Evolutionary conservation across 2,888 invertebrate species (phyloP).

Genomic region (Harpalus rufipes): DNA sequence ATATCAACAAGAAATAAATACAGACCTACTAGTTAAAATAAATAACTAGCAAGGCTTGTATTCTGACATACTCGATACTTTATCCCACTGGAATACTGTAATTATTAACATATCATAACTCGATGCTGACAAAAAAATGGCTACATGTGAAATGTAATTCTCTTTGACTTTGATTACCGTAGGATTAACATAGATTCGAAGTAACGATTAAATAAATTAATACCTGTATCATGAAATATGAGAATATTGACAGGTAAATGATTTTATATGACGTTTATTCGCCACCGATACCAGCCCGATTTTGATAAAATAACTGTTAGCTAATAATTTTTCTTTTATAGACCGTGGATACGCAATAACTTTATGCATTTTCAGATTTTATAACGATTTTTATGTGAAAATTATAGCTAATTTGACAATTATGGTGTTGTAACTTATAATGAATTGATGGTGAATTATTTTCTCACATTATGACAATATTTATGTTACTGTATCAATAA

Average conservation of each 20-base stretch:
- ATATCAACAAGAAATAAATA: constrained; percentile 38
- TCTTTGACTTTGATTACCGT: constrained; percentile 51
- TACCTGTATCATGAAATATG: constrained; percentile 38
- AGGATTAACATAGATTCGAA: constrained; percentile 45
- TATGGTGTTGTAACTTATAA: neutral
- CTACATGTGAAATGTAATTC: constrained; percentile 45
- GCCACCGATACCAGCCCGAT: neutral
- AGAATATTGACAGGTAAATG: constrained; percentile 50
- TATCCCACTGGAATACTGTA: constrained; percentile 39
- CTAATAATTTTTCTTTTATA: constrained; percentile 41
- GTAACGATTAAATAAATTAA: constrained; percentile 47
- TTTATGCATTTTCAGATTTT: constrained; percentile 12
- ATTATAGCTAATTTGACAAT: constrained; percentile 1
- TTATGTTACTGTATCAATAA: neutral
- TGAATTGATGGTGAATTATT: neutral
- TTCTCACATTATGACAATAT: neutral
- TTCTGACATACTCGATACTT: constrained; percentile 17
- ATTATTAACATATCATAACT: constrained; percentile 52
- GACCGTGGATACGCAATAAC: neutral
- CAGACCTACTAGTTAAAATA: constrained; percentile 18
- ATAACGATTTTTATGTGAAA: constrained; percentile 25
- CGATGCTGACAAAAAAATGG: constrained; percentile 24
- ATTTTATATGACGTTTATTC: constrained; percentile 32
- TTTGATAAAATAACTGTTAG: constrained; percentile 10
- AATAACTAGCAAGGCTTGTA: constrained; percentile 10